These are phyloP conservation scores for Austrofundulus limnaeus DNA, from an alignment of 2,113 vertebrate species.

Conservation along the genomic window DNA sequence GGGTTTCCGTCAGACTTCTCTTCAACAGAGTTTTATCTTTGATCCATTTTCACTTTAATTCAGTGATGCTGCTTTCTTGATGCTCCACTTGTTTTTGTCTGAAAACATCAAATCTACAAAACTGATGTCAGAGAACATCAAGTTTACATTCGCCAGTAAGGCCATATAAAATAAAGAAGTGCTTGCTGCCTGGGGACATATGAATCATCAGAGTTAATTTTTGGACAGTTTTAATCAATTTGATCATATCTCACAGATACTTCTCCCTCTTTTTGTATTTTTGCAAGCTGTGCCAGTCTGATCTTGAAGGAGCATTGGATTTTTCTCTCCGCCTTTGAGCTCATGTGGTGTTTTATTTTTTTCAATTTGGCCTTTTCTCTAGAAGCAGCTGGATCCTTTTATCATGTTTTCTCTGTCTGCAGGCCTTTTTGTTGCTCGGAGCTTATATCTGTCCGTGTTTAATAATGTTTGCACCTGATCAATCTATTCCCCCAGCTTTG, in stretches of 20 bases:
- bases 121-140: background rate
- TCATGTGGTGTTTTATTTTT: slow-evolving; percentile 5
- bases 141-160: slow-evolving; percentile 6
- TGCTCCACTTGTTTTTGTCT: background rate
- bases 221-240: slow-evolving; percentile 12
- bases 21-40: background rate
- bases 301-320: slow-evolving; percentile 29
- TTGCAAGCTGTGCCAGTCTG: slow-evolving; percentile 15
- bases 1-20: background rate
- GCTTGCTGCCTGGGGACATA: slow-evolving; percentile 3
- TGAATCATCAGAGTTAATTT: slow-evolving; percentile 6
- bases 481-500: slow-evolving; percentile 14
- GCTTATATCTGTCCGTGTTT: slow-evolving; percentile 49
- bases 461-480: slow-evolving; percentile 44
- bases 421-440: slow-evolving; percentile 32
- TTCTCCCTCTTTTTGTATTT: slow-evolving; percentile 21
- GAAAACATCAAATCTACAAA: slow-evolving; percentile 8
- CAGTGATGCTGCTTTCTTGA: slow-evolving; percentile 12
- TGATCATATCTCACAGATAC: slow-evolving; percentile 20
- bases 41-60: slow-evolving; percentile 8
- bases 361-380: slow-evolving; percentile 28
- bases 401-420: slow-evolving; percentile 30
- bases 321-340: slow-evolving; percentile 39
- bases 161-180: slow-evolving; percentile 4
- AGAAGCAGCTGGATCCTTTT: slow-evolving; percentile 44